A percentile compares a stretch with the other conserved stretches of the same genome.
These are phyloP conservation scores for Meliscaeva auricollis DNA, from an alignment of 2,888 invertebrate genomes.

Conservation along the genomic window DNA sequence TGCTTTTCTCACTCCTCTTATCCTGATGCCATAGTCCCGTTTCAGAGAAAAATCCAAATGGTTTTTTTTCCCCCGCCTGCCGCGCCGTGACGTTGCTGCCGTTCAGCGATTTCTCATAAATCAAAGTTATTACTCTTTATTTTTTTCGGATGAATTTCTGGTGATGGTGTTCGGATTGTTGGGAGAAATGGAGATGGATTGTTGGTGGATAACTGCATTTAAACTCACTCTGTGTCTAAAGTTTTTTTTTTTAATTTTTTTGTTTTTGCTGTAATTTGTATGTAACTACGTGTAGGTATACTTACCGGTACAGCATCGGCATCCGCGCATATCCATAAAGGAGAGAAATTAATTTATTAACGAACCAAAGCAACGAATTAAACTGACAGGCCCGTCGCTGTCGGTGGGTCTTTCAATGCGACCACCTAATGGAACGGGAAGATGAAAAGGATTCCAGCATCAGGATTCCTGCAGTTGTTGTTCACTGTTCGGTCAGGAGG, in stretches of 20 bases:
- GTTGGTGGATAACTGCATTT: conserved; percentile 71
- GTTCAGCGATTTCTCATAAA: conserved; percentile 64
- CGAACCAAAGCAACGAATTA: conserved; percentile 73
- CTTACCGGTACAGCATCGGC: conserved; percentile 17
- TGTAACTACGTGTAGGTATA: conserved; percentile 55
- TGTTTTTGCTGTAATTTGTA: neutral
- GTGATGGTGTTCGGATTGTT: neutral
- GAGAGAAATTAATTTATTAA: conserved; percentile 74
- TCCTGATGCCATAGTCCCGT: conserved; percentile 2
- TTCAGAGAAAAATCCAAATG: conserved; percentile 54
- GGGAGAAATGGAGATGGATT: conserved; percentile 56
- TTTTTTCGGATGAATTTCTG: conserved; percentile 59
- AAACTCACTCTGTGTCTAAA: conserved; percentile 39
- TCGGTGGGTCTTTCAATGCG: conserved; percentile 10
- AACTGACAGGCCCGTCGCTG: conserved; percentile 60
- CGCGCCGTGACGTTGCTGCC: neutral
- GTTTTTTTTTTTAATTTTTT: conserved; percentile 6
- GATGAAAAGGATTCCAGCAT: neutral
- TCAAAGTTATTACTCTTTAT: conserved; percentile 71
- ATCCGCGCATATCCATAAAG: conserved; percentile 49
- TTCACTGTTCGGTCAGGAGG: conserved; percentile 21
- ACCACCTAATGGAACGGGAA: neutral
- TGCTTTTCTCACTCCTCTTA: neutral
- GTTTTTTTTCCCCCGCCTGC: conserved; percentile 44
- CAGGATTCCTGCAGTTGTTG: conserved; percentile 65